Percentiles rank a stretch among this genome's conserved stretches.
These are phyloP conservation scores for Crossoptilon crossoptilon DNA, from an alignment of 2,797 vertebrate genomes.

Conservation along the genomic window DNA sequence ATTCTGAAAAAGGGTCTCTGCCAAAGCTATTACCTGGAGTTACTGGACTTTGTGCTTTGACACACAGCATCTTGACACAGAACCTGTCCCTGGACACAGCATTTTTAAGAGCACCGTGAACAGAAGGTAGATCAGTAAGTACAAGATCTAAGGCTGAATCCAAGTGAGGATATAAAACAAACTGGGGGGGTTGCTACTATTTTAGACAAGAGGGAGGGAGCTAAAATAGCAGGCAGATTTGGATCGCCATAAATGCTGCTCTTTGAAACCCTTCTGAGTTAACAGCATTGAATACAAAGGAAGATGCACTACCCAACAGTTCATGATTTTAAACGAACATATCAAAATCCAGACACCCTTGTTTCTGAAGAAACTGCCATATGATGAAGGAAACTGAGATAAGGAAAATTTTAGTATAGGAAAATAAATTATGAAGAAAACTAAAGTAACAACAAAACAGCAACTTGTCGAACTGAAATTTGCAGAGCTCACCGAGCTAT, in stretches of 20 bases:
- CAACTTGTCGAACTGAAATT: background rate
- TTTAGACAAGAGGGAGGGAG: background rate
- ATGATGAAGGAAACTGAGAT: background rate
- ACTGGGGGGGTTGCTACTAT: background rate
- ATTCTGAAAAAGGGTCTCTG: background rate
- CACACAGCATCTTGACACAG: background rate
- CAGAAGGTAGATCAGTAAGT: background rate
- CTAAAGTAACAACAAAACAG: background rate
- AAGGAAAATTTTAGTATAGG: background rate
- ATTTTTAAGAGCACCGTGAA: fast-evolving
- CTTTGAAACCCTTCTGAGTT: no score
- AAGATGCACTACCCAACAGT: background rate
- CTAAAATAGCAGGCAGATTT: background rate
- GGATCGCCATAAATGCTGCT: background rate
- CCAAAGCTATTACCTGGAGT: background rate
- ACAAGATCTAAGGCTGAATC: background rate
- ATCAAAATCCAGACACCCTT: background rate
- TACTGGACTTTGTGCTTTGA: fast-evolving
- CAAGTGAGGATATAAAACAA: background rate
- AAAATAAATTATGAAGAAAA: background rate
- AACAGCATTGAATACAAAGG: background rate
- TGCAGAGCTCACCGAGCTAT: background rate
- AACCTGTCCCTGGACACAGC: background rate
- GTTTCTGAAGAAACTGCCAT: background rate
- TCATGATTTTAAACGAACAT: background rate